phyloP scores from a whole-genome alignment of 2,113 vertebrate species.

The Heterocephalus glaber region DNA sequence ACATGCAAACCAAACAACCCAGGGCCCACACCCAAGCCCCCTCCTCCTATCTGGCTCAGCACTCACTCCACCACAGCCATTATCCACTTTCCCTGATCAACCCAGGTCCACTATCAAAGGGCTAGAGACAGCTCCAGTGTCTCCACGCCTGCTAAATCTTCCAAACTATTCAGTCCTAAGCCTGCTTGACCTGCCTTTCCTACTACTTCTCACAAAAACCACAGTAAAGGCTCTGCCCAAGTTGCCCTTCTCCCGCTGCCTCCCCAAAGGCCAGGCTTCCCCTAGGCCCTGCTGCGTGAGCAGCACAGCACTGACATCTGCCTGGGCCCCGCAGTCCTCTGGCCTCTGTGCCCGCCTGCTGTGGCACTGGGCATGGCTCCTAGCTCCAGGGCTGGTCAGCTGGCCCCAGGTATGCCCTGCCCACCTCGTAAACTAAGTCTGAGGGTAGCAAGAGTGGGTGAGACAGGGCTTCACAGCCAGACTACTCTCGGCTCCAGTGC shows the following conservation, averaged over 20 bases:
- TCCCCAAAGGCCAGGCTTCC: neutral
- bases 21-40: neutral
- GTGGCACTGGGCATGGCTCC: neutral
- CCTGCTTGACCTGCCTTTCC: neutral
- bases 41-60: no score
- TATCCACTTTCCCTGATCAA: neutral
- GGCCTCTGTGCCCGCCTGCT: neutral
- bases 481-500: neutral
- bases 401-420: neutral
- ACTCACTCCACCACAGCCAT: no score
- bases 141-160: no score
- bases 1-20: neutral
- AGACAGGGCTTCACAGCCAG: neutral
- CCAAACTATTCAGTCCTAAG: neutral
- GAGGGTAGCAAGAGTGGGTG: neutral
- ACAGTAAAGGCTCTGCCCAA: neutral
- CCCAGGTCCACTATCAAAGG: neutral
- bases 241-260: neutral
- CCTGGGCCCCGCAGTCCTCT: no score
- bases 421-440: neutral
- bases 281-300: neutral
- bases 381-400: no score
- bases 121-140: no score
- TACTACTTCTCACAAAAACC: neutral
- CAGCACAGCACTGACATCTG: neutral